These are phyloP conservation scores for Trissolcus basalis DNA, from an alignment of 1,140 invertebrate genomes.

Conservation along the genomic window DNA sequence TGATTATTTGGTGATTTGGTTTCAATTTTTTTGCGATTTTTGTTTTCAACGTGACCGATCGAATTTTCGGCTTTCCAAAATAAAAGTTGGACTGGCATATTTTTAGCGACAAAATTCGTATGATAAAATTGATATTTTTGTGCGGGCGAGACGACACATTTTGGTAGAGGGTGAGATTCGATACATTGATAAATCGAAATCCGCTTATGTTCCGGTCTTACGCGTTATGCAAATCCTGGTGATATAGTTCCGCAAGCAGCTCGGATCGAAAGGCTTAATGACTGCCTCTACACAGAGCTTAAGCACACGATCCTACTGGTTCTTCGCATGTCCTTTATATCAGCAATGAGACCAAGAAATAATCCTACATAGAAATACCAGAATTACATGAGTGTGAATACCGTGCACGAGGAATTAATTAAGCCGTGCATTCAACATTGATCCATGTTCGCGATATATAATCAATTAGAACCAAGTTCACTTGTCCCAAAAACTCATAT, in stretches of 20 bases:
- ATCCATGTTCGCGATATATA: slow-evolving; percentile 16
- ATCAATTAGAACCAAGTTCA: slow-evolving; percentile 19
- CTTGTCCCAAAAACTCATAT: background rate
- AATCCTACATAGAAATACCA: slow-evolving; percentile 53
- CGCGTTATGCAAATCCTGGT: slow-evolving; percentile 58
- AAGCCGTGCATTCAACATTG: slow-evolving; percentile 34
- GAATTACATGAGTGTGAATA: slow-evolving; percentile 54
- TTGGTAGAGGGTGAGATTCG: slow-evolving; percentile 34
- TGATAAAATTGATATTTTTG: background rate
- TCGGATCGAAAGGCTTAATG: slow-evolving; percentile 56
- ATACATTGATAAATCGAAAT: slow-evolving; percentile 53
- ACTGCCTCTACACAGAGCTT: slow-evolving; percentile 52
- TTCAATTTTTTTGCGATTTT: too few relatives aligned
- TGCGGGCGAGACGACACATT: slow-evolving; percentile 18
- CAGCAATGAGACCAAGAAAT: slow-evolving; percentile 52
- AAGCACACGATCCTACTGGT: slow-evolving; percentile 45
- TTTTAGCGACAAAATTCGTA: too few relatives aligned
- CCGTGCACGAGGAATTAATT: slow-evolving; percentile 45
- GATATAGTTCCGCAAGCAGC: slow-evolving; percentile 48
- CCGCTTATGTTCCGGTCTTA: slow-evolving; percentile 55
- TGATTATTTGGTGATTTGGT: too few relatives aligned
- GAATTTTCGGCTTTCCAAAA: too few relatives aligned
- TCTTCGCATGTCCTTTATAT: slow-evolving; percentile 58
- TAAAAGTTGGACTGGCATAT: too few relatives aligned
- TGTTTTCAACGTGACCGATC: too few relatives aligned